Evolutionary conservation across 2,888 invertebrate species (phyloP).

Genomic region (Escarpia spicata): DNA sequence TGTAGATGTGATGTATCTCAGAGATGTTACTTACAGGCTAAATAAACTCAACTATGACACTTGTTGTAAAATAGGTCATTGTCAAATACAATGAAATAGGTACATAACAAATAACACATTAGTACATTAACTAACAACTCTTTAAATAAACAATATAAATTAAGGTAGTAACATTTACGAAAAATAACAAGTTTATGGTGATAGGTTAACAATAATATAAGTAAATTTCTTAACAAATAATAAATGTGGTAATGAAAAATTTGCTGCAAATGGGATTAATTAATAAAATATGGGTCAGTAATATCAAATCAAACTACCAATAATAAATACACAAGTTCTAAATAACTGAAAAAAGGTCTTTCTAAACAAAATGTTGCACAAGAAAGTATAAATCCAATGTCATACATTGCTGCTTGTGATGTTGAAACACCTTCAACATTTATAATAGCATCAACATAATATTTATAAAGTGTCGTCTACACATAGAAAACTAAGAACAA

Average conservation of each 20-base stretch:
- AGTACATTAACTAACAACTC: neutral
- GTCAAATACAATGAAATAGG: neutral
- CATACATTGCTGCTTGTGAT: neutral
- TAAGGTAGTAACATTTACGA: neutral
- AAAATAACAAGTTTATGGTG: neutral
- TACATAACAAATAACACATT: neutral
- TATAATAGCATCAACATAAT: neutral
- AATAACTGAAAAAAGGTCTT: neutral
- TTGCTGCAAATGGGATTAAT: neutral
- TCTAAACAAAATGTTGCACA: neutral
- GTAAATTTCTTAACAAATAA: neutral
- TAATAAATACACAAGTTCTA: neutral
- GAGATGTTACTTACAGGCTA: neutral
- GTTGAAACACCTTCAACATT: neutral
- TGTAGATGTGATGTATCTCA: neutral
- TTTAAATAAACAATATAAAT: neutral
- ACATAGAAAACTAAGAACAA: neutral
- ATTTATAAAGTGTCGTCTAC: neutral
- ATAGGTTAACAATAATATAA: conserved; percentile 5
- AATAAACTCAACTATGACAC: neutral
- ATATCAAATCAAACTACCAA: neutral
- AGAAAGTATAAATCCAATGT: neutral
- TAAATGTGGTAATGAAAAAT: neutral
- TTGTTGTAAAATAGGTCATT: neutral
- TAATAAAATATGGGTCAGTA: neutral